Base-by-base conservation (phyloP, 1,140 invertebrate species). In the Potamilus streckersoni region DNA sequence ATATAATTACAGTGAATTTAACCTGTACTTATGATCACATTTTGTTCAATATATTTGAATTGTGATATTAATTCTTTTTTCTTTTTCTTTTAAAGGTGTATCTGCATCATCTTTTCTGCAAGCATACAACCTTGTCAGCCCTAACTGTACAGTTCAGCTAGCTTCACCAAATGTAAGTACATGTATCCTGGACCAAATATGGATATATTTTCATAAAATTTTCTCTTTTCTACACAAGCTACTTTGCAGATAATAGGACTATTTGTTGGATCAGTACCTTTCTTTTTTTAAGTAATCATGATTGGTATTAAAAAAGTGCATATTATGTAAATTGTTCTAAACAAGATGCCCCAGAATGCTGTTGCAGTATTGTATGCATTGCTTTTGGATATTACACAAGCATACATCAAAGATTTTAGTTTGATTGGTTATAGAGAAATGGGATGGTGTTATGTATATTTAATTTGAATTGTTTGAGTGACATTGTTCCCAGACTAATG, bases 61-160 rank as follows among this genome's bases (percentile, higher is more conserved):
- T 67, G 20, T n/a, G 19, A 19, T 66, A 55, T 68, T 60, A 31
- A 57, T 23, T 60, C 67, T 6, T 23, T 23, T 27, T 17, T 71
- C 73, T 74, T 73, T 73, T 79, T 78, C 82, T 73, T 67, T 72
- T 81, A 67, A 79, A 91, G 90, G 90, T 64, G 90, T 91, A 12
- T 88, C 88, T 20, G 84, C 89, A 23, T 87, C 87, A 69, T 90
- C 90, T 19, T 91, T 91, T 81, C 86, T 90, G 23, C 89, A 91
- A 65, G 86, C 89, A 13, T 91, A 89, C 79, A 90, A 83, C 31
- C 71, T 91, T 8, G 83, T 89, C 1, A 87, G 87, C 71, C 86
- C 89, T 56, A 87, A 84, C 49, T 91, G 91, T 75, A 84, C 84
- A 49, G 85, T 91, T 23, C 90, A 91, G 74, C 81, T 91, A 38